Evolutionary conservation across 2,888 invertebrate genomes (phyloP), one percentile per base, ranked within the genome.

Genomic region (Thyatira batis): DNA sequence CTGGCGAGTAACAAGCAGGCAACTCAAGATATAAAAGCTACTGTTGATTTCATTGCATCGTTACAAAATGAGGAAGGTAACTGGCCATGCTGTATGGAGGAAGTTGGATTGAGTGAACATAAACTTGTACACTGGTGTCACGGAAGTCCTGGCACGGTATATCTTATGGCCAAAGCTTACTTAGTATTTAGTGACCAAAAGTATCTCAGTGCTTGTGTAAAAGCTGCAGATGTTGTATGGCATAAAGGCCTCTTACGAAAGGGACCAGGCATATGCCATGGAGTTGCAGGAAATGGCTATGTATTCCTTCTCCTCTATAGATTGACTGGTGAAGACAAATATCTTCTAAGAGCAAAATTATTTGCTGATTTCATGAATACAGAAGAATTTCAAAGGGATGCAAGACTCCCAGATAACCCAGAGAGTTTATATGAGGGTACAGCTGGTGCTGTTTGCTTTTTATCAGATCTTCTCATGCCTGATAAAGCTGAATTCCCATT

Each of bases 111-210:
- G 33, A 81, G 80, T 44, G 93, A 93, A 2, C 95, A 96, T 55
- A 95, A 96, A 58, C 85, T 97, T 10, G 94, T 97, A 0, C 97
- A 98, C 76, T 97, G 97, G 98, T 98, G 98, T 80, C 97, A 98
- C 78, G 98, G 98, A 0, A 97, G 97, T 9, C 95, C 97, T 8
- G 97, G 97, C 0, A 93, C 95, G 0, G 90, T 97, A 6, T 97
- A 97, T 75, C 80, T 97, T 30, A 93, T 98, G 92, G 96, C 96
- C 1, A 95, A 95, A 81, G 96, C 98, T 0, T 97, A 95, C 78
- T 80, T 95, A 27, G 84, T 94, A 1, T 97, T 94, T 88, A 93
- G 95, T 58, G 96, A 97, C 44, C 88, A 94, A 0, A 95, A 94
- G 73, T 98, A 96, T 78, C 84, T 96, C 25, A 78, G 94, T 20